phyloP scores from a whole-genome alignment of 2,888 invertebrate species.

The Pardosa pseudoannulata region DNA sequence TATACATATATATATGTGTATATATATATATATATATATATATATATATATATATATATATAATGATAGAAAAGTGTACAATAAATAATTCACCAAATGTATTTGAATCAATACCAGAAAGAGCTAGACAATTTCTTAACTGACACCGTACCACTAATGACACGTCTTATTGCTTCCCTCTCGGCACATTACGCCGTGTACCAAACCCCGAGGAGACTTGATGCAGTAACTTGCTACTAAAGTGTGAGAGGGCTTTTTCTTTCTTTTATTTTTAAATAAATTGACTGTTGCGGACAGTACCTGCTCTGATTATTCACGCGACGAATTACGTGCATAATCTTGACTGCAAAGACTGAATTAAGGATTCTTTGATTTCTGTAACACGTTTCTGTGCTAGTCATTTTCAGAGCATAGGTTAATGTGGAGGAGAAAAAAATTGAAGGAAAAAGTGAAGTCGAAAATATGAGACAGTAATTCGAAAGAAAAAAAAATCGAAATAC shows the following conservation, averaged over 20 bases:
- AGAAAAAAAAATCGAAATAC: not conserved
- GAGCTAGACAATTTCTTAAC: conserved; percentile 82
- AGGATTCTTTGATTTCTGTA: not conserved
- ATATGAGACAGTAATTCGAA: not conserved
- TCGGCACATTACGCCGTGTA: not conserved
- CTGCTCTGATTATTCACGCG: not conserved
- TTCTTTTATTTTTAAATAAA: conserved; percentile 59
- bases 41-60: no score
- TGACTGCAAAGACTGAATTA: not conserved
- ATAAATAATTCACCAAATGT: no score
- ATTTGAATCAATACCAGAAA: no score
- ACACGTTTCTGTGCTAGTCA: not conserved
- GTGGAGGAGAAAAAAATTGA: not conserved
- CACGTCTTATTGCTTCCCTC: not conserved
- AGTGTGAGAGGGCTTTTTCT: conserved; percentile 19
- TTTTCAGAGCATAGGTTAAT: not conserved
- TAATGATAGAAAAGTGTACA: no score
- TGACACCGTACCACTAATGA: conserved; percentile 23
- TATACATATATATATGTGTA: no score
- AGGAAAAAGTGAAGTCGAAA: not conserved
- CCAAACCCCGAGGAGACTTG: not conserved
- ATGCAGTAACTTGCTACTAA: conserved; percentile 28
- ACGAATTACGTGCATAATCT: conserved; percentile 1
- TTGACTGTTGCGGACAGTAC: conserved; percentile 42
- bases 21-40: no score